A percentile compares a stretch with the other conserved stretches of the same genome.
Evolutionary conservation across 2,797 vertebrate species (phyloP).

Genomic region (Periparus ater): DNA sequence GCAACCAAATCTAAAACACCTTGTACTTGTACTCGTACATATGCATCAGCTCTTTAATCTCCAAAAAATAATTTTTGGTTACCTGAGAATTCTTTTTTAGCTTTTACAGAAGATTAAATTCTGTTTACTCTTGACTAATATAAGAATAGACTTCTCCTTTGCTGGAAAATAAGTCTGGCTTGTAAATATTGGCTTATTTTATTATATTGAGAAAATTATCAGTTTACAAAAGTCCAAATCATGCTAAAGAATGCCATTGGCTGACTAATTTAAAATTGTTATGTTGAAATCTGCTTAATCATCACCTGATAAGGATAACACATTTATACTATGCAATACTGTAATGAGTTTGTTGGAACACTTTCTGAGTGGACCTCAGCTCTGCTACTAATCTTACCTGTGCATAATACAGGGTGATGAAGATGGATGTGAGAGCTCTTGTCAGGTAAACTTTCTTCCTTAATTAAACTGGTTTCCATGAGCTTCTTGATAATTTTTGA

Average conservation of each 20-base stretch:
- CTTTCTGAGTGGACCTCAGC: background rate
- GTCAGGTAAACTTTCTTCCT: background rate
- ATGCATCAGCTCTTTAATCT: background rate
- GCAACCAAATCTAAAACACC: background rate
- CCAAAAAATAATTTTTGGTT: background rate
- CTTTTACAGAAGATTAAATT: background rate
- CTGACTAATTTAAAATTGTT: background rate
- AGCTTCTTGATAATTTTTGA: background rate
- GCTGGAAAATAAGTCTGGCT: conserved; percentile 1
- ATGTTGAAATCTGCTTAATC: background rate
- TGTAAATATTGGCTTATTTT: conserved; percentile 41
- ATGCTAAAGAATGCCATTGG: conserved; percentile 1
- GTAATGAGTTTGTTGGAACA: background rate
- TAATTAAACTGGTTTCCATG: background rate
- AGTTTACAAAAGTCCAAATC: background rate
- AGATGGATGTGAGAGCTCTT: background rate
- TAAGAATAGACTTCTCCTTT: background rate
- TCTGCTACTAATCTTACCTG: background rate
- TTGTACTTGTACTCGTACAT: background rate
- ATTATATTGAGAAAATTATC: conserved; percentile 28
- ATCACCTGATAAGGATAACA: background rate
- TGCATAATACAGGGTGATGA: background rate
- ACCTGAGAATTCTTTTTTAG: background rate
- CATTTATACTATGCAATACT: background rate
- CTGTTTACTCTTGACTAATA: background rate